Evolutionary conservation across 2,797 vertebrate genomes (phyloP), one percentile per base, ranked within the genome.

Genomic region (Liasis olivaceus): DNA sequence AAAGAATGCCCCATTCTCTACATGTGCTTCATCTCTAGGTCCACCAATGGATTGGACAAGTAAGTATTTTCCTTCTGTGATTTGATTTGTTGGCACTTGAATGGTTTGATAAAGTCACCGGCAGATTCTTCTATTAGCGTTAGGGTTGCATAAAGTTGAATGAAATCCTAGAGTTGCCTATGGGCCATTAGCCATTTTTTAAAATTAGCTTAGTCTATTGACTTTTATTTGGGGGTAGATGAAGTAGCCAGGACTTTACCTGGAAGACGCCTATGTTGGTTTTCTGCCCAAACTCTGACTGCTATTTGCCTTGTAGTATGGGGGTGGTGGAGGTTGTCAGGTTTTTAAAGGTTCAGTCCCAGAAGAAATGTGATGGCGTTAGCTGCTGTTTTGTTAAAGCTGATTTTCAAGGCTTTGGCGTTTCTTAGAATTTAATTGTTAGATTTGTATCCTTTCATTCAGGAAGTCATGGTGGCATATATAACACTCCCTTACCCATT

Each of bases 41-140:
- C 96, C 95, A 11, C 94, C 96, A 1, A 93, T 98, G 85, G 98
- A 98, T 96, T 99, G 99, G 99, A 98, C 95, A 95, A 98, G 99
- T 99, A 95, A 96, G 97, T 96, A 56, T 26, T 51, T 72, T 64
- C 47, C 5, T 13, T 36, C 3, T 1, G 0, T 47, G 64, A 63
- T 13, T 0, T n/a, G 63, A 47, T 47, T 24, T 88, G 88, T 63
- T 59, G 17, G n/a, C 15, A 13, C 22, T n/a, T 66, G 56, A 42
- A 42, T 13, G 7, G 17, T 31, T 60, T 11, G 7, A 26, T 91
- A 0, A 0, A 2, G 28, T 66, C 14, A 9, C n/a, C 28, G 77
- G 72, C 13, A n/a, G 51, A 47, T 81, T 81, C 22, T 81, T 47
- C 4, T 54, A 0, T 17, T 42, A 81, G 42, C 42, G 24, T 81